Evolutionary conservation across 64 coral and sea anemone genomes (phyloP), one percentile per base, ranked within the genome.

Genomic region (Orbicella faveolata): DNA sequence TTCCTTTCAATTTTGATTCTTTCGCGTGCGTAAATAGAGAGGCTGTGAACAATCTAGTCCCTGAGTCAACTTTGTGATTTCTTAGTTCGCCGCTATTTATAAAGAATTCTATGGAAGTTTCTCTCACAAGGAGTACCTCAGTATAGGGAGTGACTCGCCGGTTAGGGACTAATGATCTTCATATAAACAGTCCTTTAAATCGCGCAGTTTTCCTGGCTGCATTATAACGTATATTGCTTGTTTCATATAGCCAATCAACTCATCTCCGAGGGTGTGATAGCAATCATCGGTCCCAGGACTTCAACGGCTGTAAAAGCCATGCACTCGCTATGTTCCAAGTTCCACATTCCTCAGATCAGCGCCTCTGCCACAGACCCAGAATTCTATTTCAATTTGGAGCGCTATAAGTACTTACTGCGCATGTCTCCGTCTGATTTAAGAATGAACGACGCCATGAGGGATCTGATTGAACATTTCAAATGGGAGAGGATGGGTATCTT

Each of bases 401-500:
- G 48, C 8, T 94, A 89, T 16, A 26, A 30, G 15, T 94, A 64
- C 51, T 75, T 94, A 9, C 16, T 94, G 21, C 93, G 93, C 18
- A 94, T 94, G 93, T 57, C 76, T 13, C 17, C 88, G 0, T 16
- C 48, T 55, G 88, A 90, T 41, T 34, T 18, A 0, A 34, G 4
- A 2, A 73, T 77, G 81, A 81, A 36, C 17, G 34, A 7, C 63
- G 88, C 64, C 4, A 17, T 90, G 23, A 21, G 3, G 11, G 17
- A 33, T 5, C 36, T 90, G 36, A 87, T 94, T 61, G 2, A 15
- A 20, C 26, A 80, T 7, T 87, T 80, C 61, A 94, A 94, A 16
- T 94, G 93, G 93, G 75, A 78, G 9, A 67, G 88, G 35, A 90
- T 94, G 93, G 93, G 93, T 1, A 94, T 94, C 14, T 51, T 94